Conservation (phyloP, 1,140 invertebrate genomes). For the Heliconius eleuchia region DNA sequence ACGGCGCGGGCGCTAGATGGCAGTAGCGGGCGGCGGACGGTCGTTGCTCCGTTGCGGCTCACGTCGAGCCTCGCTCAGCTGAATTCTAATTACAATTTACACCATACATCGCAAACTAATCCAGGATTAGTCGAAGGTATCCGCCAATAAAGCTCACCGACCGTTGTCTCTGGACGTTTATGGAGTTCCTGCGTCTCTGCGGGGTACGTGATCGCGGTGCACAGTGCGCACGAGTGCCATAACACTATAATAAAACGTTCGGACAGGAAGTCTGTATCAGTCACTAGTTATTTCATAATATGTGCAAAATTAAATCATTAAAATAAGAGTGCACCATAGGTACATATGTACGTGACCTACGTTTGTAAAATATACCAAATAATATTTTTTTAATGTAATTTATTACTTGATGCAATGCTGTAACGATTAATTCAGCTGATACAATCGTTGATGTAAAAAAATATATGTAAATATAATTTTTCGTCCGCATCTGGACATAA, state of each 20-base stretch:
- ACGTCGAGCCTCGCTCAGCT: slow-evolving; percentile 30
- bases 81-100: slow-evolving; percentile 33
- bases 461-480: too few species aligned
- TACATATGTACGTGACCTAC: too few species aligned
- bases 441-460: too few species aligned
- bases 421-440: too few species aligned
- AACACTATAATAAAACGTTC: slow-evolving; percentile 5
- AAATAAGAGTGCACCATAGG: too few species aligned
- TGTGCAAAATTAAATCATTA: neutral
- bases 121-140: neutral
- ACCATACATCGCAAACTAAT: slow-evolving; percentile 4
- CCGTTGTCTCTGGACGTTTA: slow-evolving; percentile 21
- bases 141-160: neutral
- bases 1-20: slow-evolving; percentile 48
- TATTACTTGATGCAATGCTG: too few species aligned
- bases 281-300: neutral
- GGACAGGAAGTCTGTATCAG: slow-evolving; percentile 30
- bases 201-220: slow-evolving; percentile 29
- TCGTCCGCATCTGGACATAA: too few species aligned
- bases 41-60: slow-evolving; percentile 50
- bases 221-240: slow-evolving; percentile 7
- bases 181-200: slow-evolving; percentile 25
- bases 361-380: too few species aligned
- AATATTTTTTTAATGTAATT: too few species aligned
- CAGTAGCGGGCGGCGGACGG: slow-evolving; percentile 44